Evolutionary conservation across 2,888 invertebrate genomes (phyloP).

Genomic region (Lottia gigantea): DNA sequence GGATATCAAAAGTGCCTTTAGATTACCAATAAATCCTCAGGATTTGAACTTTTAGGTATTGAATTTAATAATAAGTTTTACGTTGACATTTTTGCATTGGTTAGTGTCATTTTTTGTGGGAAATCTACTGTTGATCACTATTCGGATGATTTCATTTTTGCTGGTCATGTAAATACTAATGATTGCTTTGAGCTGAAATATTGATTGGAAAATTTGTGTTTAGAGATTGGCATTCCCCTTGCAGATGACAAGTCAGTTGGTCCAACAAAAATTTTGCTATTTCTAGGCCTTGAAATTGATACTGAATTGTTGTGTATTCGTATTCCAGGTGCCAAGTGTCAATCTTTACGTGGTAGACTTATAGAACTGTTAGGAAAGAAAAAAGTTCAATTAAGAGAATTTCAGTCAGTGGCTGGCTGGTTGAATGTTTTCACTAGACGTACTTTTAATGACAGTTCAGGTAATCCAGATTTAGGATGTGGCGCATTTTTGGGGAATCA

Average conservation of each 20-base stretch:
- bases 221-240: slow-evolving; percentile 1
- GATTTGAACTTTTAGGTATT: background rate
- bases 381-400: background rate
- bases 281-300: slow-evolving; percentile 17
- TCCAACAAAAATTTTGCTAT: slow-evolving; percentile 9
- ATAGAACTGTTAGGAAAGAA: slow-evolving; percentile 10
- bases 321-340: slow-evolving; percentile 11
- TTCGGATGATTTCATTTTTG: background rate
- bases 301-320: background rate
- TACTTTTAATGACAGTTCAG: too few relatives aligned
- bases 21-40: background rate
- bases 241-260: background rate
- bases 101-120: background rate
- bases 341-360: slow-evolving; percentile 21
- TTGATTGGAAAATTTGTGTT: background rate
- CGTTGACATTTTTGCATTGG: background rate
- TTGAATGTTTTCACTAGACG: too few relatives aligned
- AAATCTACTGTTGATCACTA: background rate
- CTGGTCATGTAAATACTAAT: background rate
- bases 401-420: too few relatives aligned
- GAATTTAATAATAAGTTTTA: background rate
- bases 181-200: background rate
- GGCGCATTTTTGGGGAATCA: too few relatives aligned
- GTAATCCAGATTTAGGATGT: too few relatives aligned
- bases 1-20: background rate